phyloP scores from a whole-genome alignment of 2,888 invertebrate genomes.

The Orchesella flavescens region DNA sequence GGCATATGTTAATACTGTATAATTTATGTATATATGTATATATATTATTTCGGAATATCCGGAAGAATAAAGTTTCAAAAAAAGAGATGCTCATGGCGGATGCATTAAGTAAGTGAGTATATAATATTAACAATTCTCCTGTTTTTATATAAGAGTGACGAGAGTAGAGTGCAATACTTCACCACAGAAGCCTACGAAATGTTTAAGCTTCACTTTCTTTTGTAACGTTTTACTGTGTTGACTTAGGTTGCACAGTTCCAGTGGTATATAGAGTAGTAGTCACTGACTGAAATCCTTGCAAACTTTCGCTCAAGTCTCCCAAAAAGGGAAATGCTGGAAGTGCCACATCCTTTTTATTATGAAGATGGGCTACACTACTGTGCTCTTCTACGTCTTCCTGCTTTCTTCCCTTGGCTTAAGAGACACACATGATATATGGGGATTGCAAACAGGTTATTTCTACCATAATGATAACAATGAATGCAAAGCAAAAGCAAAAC shows the following conservation, averaged over 20 bases:
- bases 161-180: too few relatives aligned
- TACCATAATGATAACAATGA: neutral
- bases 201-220: neutral
- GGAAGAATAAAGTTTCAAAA: too few relatives aligned
- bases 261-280: too few relatives aligned
- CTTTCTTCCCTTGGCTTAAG: neutral
- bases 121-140: too few relatives aligned
- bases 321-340: neutral
- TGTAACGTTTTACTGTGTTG: neutral
- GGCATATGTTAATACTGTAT: too few relatives aligned
- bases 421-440: neutral
- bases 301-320: conserved; percentile 2
- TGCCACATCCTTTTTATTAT: conserved; percentile 17
- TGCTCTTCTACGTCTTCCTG: neutral
- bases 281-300: conserved; percentile 14
- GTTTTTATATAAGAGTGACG: too few relatives aligned
- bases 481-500: neutral
- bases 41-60: too few relatives aligned
- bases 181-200: neutral
- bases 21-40: too few relatives aligned
- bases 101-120: too few relatives aligned
- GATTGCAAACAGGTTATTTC: neutral
- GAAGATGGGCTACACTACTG: conserved; percentile 20
- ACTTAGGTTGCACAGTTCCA: conserved; percentile 7
- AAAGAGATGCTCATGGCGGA: too few relatives aligned